Evolutionary conservation across 2,797 vertebrate genomes (phyloP).

Genomic region (Epinephelus malabaricus): DNA sequence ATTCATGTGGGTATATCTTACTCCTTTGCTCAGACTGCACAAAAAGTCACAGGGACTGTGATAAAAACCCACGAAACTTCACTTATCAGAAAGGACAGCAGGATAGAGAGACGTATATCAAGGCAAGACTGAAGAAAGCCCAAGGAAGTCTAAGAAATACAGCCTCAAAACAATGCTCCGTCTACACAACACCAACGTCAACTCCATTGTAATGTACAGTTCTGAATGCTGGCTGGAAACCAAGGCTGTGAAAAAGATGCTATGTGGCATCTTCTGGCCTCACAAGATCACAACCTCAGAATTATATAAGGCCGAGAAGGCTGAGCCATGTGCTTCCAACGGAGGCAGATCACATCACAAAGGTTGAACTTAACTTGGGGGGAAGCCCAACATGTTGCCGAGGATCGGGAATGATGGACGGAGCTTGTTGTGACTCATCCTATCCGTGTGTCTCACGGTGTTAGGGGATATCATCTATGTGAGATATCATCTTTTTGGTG

Average conservation of each 20-base stretch:
- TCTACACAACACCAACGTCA: neutral
- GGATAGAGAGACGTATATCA: neutral
- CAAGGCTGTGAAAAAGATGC: neutral
- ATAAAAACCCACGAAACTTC: neutral
- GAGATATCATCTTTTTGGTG: neutral
- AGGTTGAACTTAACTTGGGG: neutral
- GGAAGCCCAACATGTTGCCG: neutral
- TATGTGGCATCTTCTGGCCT: neutral
- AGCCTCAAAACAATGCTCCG: neutral
- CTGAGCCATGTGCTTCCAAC: neutral
- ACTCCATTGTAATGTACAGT: neutral
- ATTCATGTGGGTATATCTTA: too few relatives aligned
- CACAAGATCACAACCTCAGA: neutral
- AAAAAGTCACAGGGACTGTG: too few relatives aligned
- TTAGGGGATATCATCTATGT: neutral
- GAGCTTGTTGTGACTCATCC: neutral
- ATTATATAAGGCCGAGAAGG: neutral
- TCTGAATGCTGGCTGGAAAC: neutral
- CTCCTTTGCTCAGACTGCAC: too few relatives aligned
- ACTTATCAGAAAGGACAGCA: neutral
- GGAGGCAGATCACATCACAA: neutral
- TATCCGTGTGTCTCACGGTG: neutral
- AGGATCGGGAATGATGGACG: neutral
- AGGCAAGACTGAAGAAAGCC: neutral
- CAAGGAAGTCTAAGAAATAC: neutral